Base-by-base conservation (phyloP, 2,113 vertebrate genomes). In the Morone saxatilis region DNA sequence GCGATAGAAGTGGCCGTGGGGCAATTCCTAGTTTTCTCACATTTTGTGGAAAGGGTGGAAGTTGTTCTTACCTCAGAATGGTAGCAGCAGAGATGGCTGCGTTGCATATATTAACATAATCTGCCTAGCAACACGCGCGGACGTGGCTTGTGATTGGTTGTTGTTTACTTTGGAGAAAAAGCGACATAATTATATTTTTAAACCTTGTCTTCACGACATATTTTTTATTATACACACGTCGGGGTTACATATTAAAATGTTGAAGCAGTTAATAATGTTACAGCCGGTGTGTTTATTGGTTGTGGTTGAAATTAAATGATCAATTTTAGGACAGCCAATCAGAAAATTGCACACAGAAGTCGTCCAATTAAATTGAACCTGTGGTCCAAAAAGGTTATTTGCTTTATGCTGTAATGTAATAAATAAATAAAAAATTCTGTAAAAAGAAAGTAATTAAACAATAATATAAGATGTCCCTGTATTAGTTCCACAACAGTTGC, bases 41-140 rank as follows among this genome's bases (percentile, higher is more conserved):
- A 92, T 94, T 94, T 92, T 89, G 91, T 91, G 86, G 65, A 91
- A 95, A 95, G 94, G 90, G 94, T 76, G 86, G 90, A 94, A 94
- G 95, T 96, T 91, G 96, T 94, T 94, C 97, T 97, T 96, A 96
- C 97, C 97, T 97, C 97, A 95, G 95, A 97, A 97, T 97, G 96
- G 96, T 97, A 97, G 97, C 96, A 96, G 97, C 96, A 97, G 96
- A 95, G 95, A 95, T 91, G 96, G 96, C 91, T 71, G 95, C 94
- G 84, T 91, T 87, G 91, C 84, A 91, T 92, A 95, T 92, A 97
- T 97, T 97, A 96, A 76, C 96, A 97, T 97, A 97, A 95, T 95
- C 96, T 97, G 82, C 96, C 96, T 95, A 88, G 96, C 93, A 96
- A 97, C 97, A 84, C 41, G 47, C 3, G 0, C 11, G 22, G 80